phyloP scores from a whole-genome alignment of 2,113 vertebrate genomes.

The Xenopus tropicalis region UCB_Xtro_10.0 CM004450.2:106257001-106257500 shows the following conservation, averaged over 20 bases:
- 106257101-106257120: no score
- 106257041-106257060: no score
- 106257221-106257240: conserved; percentile 7
- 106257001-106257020: no score
- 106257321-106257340: not conserved
- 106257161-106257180: not conserved
- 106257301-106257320: not conserved
- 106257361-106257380: not conserved
- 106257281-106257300: not conserved
- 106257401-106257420: not conserved
- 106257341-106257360: not conserved
- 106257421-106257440: not conserved
- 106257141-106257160: not conserved
- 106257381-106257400: not conserved
- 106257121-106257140: no score
- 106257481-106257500: not conserved
- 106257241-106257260: not conserved
- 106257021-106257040: no score
- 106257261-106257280: not conserved
- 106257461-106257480: not conserved
- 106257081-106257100: not conserved
- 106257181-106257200: not conserved
- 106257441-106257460: not conserved
- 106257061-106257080: no score
- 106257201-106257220: conserved; percentile 3